phyloP scores from a whole-genome alignment of 1,140 invertebrate species.

The Nephila pilipes region DNA sequence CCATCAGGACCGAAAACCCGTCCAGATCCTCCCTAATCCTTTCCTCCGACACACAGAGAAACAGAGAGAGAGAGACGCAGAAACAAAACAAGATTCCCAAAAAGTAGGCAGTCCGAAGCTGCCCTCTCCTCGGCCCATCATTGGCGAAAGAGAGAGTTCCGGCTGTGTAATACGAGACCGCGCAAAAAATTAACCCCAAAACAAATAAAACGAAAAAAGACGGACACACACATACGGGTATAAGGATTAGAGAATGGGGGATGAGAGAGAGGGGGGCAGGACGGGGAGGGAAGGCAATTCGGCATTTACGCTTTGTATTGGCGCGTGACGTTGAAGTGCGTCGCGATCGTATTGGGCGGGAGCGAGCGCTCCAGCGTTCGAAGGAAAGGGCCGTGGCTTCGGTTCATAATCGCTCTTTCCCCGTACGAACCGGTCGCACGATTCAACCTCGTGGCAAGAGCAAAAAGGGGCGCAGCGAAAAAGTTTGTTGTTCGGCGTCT shows the following conservation, averaged over 20 bases:
- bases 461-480: conserved; percentile 16
- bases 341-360: conserved; percentile 68
- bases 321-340: conserved; percentile 72
- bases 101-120: conserved; percentile 72
- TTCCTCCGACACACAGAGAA: background rate
- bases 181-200: conserved; percentile 46
- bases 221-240: conserved; percentile 9
- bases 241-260: background rate
- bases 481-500: conserved; percentile 22
- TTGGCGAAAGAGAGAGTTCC: conserved; percentile 60
- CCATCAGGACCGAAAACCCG: background rate
- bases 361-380: conserved; percentile 2
- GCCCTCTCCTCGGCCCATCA: conserved; percentile 6
- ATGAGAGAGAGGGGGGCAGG: background rate
- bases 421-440: conserved; percentile 31
- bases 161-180: conserved; percentile 49
- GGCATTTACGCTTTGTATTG: conserved; percentile 73
- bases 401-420: conserved; percentile 61
- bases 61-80: background rate
- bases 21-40: background rate
- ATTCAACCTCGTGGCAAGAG: background rate
- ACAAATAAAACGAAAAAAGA: conserved; percentile 52
- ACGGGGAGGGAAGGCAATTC: conserved; percentile 39
- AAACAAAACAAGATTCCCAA: conserved; percentile 53
- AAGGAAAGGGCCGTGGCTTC: conserved; percentile 33